Base-by-base conservation (phyloP, 2,888 invertebrate species). In the Urechis unicinctus region DNA sequence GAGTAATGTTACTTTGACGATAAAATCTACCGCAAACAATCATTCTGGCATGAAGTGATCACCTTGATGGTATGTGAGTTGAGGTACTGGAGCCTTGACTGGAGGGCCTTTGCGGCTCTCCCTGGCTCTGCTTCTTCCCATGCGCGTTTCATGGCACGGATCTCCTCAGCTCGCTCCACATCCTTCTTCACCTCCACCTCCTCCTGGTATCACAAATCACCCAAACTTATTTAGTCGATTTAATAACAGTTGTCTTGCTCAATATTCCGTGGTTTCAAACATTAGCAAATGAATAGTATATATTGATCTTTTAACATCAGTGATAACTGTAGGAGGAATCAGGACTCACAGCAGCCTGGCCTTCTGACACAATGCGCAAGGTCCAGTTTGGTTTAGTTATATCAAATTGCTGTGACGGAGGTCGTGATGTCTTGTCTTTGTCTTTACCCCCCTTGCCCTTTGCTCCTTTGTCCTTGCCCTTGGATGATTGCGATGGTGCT, bases 121-220 rank as follows among this genome's bases (percentile, higher is more conserved):
- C 77, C 78, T 3, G 75, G 75, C 54, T 78, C 74, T 9, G 76
- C 74, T 56, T 74, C 75, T 55, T 78, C 77, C 78, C 78, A 78
- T 1, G 76, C 76, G 60, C 70, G 74, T 69, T 78, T 78, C 66
- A 76, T 67, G 6, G 76, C 74, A 44, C 72, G 60, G 47, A 78
- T 75, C 61, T 78, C 73, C 63, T 78, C 76, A 3, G 73, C 72
- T 55, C 77, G 62, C 63, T 78, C 75, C 17, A 74, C 75, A 62
- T 78, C 77, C 55, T 74, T 76, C 61, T 71, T 71, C 21, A 77
- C 70, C 29, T 74, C 75, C 22, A 77, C 68, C 46, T 74, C 72
- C 36, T 77, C 75, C 75, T 75, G 61, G 2, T 22, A 28, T 45
- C 36, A 36, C 36, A 9, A 36, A 17, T 17, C 36, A 17, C 36